phyloP scores from a whole-genome alignment of 2,888 invertebrate species.

The Piscicola geometra region DNA sequence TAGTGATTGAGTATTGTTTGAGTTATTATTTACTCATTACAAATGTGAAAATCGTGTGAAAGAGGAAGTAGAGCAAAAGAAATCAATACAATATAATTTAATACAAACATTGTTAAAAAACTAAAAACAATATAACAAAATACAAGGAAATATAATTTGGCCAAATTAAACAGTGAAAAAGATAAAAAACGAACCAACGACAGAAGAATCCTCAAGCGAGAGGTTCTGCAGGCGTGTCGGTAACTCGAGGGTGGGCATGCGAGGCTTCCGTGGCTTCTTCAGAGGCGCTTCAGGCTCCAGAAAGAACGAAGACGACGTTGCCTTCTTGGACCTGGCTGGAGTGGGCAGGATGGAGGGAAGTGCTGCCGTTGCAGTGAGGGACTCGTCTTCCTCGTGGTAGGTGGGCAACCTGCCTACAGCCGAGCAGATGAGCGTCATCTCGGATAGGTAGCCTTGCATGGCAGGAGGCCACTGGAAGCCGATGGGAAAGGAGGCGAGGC shows the following conservation, averaged over 20 bases:
- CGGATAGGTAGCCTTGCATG: slow-evolving; percentile 9
- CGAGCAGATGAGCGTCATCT: slow-evolving; percentile 10
- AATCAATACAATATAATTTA: too few species aligned
- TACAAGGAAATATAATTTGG: too few species aligned
- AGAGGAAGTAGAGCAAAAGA: too few species aligned
- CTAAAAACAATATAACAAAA: too few species aligned
- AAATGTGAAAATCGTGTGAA: too few species aligned
- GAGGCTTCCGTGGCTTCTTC: slow-evolving; percentile 23
- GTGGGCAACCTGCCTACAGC: not conserved
- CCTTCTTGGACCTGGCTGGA: not conserved
- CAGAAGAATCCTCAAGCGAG: too few species aligned
- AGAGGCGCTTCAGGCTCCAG: slow-evolving; percentile 15
- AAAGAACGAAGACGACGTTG: not conserved
- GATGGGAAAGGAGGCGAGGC: not conserved
- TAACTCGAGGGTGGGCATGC: slow-evolving; percentile 11
- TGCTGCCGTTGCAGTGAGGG: not conserved
- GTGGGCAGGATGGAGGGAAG: not conserved
- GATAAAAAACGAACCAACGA: too few species aligned
- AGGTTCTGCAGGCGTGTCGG: not conserved
- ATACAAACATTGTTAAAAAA: too few species aligned
- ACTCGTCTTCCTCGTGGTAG: not conserved
- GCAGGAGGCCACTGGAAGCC: slow-evolving; percentile 5
- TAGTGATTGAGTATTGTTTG: too few species aligned
- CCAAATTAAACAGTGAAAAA: too few species aligned
- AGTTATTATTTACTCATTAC: too few species aligned